phyloP scores from a whole-genome alignment of 2,797 vertebrate genomes.

The Ptychadena robeensis region DNA sequence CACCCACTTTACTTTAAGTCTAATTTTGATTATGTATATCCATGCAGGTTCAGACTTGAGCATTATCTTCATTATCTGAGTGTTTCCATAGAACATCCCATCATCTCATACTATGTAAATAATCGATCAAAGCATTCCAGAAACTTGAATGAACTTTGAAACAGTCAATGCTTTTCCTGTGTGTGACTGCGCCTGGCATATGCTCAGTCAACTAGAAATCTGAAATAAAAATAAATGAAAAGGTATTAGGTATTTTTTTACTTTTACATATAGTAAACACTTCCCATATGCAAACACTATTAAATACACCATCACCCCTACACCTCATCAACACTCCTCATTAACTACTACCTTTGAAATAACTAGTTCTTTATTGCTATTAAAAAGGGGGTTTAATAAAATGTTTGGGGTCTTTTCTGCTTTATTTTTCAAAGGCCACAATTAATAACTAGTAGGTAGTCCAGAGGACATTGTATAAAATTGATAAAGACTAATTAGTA shows the following conservation, averaged over 20 bases:
- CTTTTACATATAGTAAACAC: not conserved
- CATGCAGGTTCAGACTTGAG: conserved; percentile 11
- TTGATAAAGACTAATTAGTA: too few relatives aligned
- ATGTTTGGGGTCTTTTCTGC: too few relatives aligned
- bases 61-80: not conserved
- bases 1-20: conserved; percentile 8
- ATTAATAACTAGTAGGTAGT: too few relatives aligned
- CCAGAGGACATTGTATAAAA: too few relatives aligned
- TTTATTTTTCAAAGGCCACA: too few relatives aligned
- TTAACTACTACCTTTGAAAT: too few relatives aligned
- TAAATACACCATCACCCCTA: not conserved
- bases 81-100: not conserved
- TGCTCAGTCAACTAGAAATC: not conserved
- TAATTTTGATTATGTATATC: conserved; percentile 26
- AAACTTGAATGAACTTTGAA: not conserved
- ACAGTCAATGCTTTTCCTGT: not conserved
- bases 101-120: conserved; percentile 5
- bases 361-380: too few relatives aligned
- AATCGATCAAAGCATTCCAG: conserved; percentile 29
- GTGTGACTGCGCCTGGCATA: not conserved
- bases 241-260: not conserved
- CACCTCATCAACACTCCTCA: too few relatives aligned
- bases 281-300: not conserved
- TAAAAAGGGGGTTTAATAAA: too few relatives aligned
- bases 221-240: not conserved